A percentile compares a stretch with the other conserved stretches of the same genome.
These are phyloP conservation scores for Diarsia dahlii DNA, from an alignment of 2,888 invertebrate genomes.

Conservation along the genomic window DNA sequence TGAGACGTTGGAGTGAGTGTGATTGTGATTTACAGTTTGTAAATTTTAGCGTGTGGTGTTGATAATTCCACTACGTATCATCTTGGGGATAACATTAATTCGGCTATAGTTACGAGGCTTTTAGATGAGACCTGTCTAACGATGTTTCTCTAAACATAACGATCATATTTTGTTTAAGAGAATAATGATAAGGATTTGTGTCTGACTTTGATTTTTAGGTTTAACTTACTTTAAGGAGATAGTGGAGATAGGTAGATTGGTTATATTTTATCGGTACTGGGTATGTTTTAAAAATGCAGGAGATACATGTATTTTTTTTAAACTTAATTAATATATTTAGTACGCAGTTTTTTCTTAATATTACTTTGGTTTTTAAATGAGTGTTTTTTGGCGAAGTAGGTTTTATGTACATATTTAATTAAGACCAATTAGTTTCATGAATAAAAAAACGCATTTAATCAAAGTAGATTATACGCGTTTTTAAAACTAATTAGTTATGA, in stretches of 20 bases:
- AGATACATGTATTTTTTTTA: neutral
- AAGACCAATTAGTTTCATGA: neutral
- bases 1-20: neutral
- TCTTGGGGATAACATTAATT: conserved; percentile 53
- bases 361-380: neutral
- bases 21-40: neutral
- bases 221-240: neutral
- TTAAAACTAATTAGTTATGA: too few relatives aligned
- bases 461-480: too few relatives aligned
- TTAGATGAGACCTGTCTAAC: conserved; percentile 26
- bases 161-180: conserved; percentile 32
- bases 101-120: conserved; percentile 41
- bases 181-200: conserved; percentile 11
- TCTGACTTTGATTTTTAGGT: neutral
- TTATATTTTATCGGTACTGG: neutral
- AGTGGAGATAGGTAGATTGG: neutral
- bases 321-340: neutral
- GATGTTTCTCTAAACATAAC: conserved; percentile 29
- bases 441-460: neutral
- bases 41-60: conserved; percentile 37
- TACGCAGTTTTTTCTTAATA: neutral
- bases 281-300: neutral
- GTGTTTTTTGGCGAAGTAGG: neutral
- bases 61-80: conserved; percentile 47
- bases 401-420: neutral